Percentiles rank a stretch among this genome's conserved stretches.
Conservation (phyloP, 2,113 vertebrate species). For the Dromiciops gliroides region DNA sequence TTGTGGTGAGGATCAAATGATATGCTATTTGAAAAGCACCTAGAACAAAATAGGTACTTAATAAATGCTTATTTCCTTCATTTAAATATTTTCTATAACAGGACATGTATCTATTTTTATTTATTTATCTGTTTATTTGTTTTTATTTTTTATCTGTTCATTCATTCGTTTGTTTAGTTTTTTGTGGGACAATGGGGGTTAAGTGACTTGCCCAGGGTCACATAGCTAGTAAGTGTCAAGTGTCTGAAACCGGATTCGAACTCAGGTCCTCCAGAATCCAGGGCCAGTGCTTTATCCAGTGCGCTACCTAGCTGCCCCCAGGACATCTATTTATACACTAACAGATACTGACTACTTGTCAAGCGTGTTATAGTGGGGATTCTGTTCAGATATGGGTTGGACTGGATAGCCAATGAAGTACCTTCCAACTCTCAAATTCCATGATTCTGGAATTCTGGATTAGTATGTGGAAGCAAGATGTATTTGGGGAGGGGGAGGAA, state of each 20-base stretch:
- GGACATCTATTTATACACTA: neutral
- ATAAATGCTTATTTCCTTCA: neutral
- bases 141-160: too few relatives aligned
- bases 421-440: neutral
- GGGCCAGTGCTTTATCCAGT: too few relatives aligned
- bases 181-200: too few relatives aligned
- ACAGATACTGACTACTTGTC: neutral
- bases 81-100: neutral
- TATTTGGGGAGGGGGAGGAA: neutral
- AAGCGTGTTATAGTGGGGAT: neutral
- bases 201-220: too few relatives aligned
- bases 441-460: neutral
- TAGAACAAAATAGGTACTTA: neutral
- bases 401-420: neutral
- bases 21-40: neutral
- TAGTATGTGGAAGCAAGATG: neutral
- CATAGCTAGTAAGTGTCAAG: too few relatives aligned
- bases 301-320: too few relatives aligned
- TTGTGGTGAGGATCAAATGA: neutral
- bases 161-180: too few relatives aligned
- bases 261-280: too few relatives aligned
- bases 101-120: too few relatives aligned
- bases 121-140: too few relatives aligned
- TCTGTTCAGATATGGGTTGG: neutral
- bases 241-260: too few relatives aligned